These are phyloP conservation scores for Beaufortia kweichowensis DNA, from an alignment of 2,113 vertebrate genomes.

Conservation along the genomic window DNA sequence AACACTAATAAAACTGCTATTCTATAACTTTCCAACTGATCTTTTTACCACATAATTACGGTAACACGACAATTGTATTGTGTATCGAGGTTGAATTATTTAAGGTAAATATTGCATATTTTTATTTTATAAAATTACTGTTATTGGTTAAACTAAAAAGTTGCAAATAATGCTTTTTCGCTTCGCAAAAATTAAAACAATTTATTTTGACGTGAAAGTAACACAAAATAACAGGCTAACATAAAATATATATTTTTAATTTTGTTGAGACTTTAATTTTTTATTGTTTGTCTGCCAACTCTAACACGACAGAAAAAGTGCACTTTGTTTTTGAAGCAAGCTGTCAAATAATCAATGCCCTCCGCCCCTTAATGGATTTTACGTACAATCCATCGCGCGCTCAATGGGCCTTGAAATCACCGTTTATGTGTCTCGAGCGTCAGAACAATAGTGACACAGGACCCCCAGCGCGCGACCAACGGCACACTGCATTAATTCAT, in stretches of 20 bases:
- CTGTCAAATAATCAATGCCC: conserved; percentile 62
- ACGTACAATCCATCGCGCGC: conserved; percentile 72
- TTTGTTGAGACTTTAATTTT: too few relatives aligned
- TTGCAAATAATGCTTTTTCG: too few relatives aligned
- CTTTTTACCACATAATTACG: background rate
- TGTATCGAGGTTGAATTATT: background rate
- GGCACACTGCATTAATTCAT: conserved; percentile 56
- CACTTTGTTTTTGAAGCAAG: conserved; percentile 36
- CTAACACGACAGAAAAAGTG: conserved; percentile 14
- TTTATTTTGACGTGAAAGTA: too few relatives aligned
- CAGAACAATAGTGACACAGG: conserved; percentile 71
- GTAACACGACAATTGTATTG: background rate
- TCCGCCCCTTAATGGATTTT: conserved; percentile 62
- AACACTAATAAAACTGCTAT: background rate
- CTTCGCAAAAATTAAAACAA: too few relatives aligned
- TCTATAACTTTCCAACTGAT: background rate
- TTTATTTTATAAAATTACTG: background rate
- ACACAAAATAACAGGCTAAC: too few relatives aligned
- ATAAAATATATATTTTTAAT: too few relatives aligned
- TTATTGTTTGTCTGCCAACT: background rate
- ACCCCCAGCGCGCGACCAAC: conserved; percentile 70
- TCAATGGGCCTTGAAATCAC: conserved; percentile 78
- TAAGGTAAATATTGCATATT: background rate
- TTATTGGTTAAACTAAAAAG: too few relatives aligned
- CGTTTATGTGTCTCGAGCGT: conserved; percentile 66